Percentiles rank a stretch among this genome's conserved stretches.
These are phyloP conservation scores for Chelonia mydas DNA, from an alignment of 2,797 vertebrate species.

Conservation along the genomic window DNA sequence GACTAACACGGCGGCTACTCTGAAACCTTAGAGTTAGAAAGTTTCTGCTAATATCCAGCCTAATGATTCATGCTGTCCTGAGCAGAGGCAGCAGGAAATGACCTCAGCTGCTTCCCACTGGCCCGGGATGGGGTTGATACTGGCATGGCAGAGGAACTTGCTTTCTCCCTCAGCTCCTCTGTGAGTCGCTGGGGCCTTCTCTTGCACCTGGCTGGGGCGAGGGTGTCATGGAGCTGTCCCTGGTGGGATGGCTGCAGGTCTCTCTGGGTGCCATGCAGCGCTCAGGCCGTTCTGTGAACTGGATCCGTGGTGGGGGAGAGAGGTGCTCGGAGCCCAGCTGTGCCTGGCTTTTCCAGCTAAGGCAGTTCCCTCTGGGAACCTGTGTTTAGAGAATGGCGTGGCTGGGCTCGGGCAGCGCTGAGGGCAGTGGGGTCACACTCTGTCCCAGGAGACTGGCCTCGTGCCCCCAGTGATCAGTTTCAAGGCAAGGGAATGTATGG, in stretches of 20 bases:
- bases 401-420: no score
- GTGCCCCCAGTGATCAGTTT: no score
- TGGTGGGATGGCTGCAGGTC: not conserved
- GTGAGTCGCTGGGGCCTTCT: not conserved
- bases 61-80: no score
- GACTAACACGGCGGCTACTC: no score
- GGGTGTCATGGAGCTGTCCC: not conserved
- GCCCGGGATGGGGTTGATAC: not conserved
- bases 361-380: no score
- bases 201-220: not conserved
- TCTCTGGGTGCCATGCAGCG: fast-evolving
- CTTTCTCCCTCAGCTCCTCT: not conserved
- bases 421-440: no score
- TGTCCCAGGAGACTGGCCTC: no score
- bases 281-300: fast-evolving
- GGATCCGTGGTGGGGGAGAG: not conserved
- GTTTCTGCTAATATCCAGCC: no score
- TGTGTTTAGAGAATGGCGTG: no score
- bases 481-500: no score
- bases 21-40: no score
- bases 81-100: not conserved
- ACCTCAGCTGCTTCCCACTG: not conserved
- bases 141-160: fast-evolving
- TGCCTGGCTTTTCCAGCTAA: fast-evolving
- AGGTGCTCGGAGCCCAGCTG: not conserved